phyloP scores from a whole-genome alignment of 2,888 invertebrate species.

The Gastracanthus pulcherrimus region DNA sequence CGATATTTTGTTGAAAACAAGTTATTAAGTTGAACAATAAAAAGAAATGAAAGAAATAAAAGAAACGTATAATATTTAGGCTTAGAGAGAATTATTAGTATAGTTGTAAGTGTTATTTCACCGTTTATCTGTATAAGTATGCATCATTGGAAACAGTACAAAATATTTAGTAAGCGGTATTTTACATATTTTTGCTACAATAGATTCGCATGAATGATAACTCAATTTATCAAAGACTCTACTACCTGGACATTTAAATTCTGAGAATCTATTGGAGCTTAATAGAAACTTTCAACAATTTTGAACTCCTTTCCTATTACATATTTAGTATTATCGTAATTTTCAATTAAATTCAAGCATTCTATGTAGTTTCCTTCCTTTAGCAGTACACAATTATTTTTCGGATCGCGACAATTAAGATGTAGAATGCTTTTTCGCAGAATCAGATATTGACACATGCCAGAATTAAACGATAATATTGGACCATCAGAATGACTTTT shows the following conservation, averaged over 20 bases:
- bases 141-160: background rate
- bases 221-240: background rate
- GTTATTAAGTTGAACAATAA: too few species aligned
- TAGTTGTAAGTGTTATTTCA: too few species aligned
- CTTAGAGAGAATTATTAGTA: too few species aligned
- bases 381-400: slow-evolving; percentile 38
- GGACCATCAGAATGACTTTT: too few species aligned
- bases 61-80: too few species aligned
- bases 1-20: too few species aligned
- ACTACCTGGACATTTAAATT: background rate
- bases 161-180: background rate
- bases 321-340: background rate
- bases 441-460: background rate
- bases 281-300: background rate
- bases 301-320: background rate
- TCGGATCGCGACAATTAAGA: slow-evolving; percentile 33
- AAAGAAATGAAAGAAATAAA: too few species aligned
- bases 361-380: background rate
- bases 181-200: background rate
- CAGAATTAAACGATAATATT: background rate
- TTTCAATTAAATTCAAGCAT: background rate
- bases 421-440: slow-evolving; percentile 1
- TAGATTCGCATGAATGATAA: background rate
- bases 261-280: background rate
- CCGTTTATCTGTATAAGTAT: background rate